Evolutionary conservation across 2,797 vertebrate genomes (phyloP), one percentile per base, ranked within the genome.

Genomic region (Hephaestus fuliginosus): DNA sequence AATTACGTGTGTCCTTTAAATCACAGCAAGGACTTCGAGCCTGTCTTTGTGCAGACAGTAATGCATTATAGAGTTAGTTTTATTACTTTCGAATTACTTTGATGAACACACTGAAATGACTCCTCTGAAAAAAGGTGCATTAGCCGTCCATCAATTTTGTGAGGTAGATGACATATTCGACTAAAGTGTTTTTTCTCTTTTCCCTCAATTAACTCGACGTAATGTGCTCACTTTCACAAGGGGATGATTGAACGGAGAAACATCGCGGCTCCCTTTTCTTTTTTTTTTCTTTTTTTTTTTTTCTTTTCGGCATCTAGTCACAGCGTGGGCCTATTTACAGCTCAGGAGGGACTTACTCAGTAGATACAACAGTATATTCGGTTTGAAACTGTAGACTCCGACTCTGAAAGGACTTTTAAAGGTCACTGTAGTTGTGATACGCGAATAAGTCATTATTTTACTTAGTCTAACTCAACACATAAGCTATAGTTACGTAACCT

Each of bases 61-160:
- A 85, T 89, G 82, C 41, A 80, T 81, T 82, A 83, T 82, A 71
- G 70, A 86, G 53, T 81, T 80, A 80, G 64, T 89, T 92, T 89
- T 90, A 91, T 91, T 83, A 88, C 86, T 83, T 86, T 79, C 0
- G 9, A 91, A 90, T 93, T 86, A 87, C 88, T 87, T 88, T 89
- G 87, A 91, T 89, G 84, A 89, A 87, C 87, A 67, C 80, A 55
- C 52, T 33, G n/a, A 81, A 89, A 90, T 69, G 74, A 80, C 83
- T 91, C 79, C 79, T 73, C 61, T 1, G 44, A 86, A 80, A 79
- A 33, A 83, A 78, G 73, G 76, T 80, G 49, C 83, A 76, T 88
- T 81, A 87, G 83, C 86, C 74, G 70, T 92, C 88, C 88, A 85
- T 93, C 91, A 93, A 67, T 83, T 90, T 80, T 84, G 86, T 57